These are phyloP conservation scores for Origma solitaria DNA, from an alignment of 2,113 vertebrate genomes.

Conservation along the genomic window DNA sequence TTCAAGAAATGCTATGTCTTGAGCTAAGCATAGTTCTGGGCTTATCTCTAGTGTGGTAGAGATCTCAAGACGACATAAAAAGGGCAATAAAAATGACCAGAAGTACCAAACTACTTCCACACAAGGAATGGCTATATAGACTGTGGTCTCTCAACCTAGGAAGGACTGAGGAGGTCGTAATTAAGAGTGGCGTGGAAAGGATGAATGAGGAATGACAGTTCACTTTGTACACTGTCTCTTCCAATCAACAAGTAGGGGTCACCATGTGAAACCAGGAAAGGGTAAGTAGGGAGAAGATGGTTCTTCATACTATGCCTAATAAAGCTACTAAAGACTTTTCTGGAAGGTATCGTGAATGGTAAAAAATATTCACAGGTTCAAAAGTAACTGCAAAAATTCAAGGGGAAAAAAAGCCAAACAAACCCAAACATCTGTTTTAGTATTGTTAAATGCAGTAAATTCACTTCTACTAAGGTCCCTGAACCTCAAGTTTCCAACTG, in stretches of 20 bases:
- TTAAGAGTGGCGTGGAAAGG: background rate
- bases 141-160: background rate
- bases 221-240: conserved; percentile 25
- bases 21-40: background rate
- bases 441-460: background rate
- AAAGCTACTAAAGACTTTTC: background rate
- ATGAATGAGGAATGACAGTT: background rate
- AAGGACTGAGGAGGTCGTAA: background rate
- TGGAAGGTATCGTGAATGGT: background rate
- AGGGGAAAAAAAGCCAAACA: background rate
- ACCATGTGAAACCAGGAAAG: background rate
- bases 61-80: background rate
- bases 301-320: background rate
- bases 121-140: background rate
- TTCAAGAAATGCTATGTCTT: background rate
- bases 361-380: background rate
- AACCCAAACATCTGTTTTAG: background rate
- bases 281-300: background rate
- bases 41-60: background rate
- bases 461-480: background rate
- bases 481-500: background rate
- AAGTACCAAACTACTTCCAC: background rate
- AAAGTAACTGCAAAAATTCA: background rate
- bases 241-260: conserved; percentile 3
- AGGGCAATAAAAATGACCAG: background rate